Conservation (phyloP, 2,888 invertebrate genomes). For the Amorpha juglandis region DNA sequence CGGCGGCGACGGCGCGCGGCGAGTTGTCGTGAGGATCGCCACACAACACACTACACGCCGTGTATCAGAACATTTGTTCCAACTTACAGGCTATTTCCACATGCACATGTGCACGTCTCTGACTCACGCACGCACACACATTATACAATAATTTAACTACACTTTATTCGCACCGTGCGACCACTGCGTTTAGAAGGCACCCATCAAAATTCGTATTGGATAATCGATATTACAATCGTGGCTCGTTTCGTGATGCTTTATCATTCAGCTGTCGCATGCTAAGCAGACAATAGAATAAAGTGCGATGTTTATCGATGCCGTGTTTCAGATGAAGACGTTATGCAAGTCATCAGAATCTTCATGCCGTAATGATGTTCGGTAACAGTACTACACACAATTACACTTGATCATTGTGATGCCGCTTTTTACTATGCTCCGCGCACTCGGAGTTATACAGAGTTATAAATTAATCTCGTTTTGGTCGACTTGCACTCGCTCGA, state of each 20-base stretch:
- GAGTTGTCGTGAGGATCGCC: conserved; percentile 70
- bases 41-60: conserved; percentile 56
- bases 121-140: conserved; percentile 77
- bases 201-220: conserved; percentile 64
- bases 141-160: conserved; percentile 66
- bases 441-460: conserved; percentile 21
- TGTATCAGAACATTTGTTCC: conserved; percentile 73
- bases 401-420: conserved; percentile 45
- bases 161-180: conserved; percentile 56
- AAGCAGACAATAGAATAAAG: conserved; percentile 38
- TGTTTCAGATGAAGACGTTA: conserved; percentile 50
- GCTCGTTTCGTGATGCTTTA: conserved; percentile 48
- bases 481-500: conserved; percentile 19
- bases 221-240: conserved; percentile 58
- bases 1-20: conserved; percentile 49
- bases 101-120: conserved; percentile 76
- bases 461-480: conserved; percentile 28
- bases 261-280: conserved; percentile 50
- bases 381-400: conserved; percentile 42
- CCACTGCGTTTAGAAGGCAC: conserved; percentile 55
- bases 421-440: conserved; percentile 37
- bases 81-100: conserved; percentile 77
- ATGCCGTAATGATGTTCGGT: conserved; percentile 40
- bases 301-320: conserved; percentile 39
- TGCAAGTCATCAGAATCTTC: conserved; percentile 49